phyloP scores from a whole-genome alignment of 2,113 vertebrate genomes.

The Paedocypris sp. region DNA sequence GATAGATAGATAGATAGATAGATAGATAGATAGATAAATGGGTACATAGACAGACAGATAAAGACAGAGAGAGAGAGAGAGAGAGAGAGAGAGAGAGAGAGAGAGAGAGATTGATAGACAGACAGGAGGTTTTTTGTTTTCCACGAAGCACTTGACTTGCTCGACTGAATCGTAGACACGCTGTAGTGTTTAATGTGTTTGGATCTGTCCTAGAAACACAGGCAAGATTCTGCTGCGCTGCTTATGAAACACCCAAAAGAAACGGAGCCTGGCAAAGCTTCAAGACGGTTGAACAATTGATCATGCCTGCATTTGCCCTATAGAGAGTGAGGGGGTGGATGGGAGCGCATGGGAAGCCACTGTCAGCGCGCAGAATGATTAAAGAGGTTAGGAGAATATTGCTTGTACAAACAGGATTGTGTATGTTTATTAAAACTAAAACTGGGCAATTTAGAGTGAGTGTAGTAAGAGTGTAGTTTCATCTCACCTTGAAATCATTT shows the following conservation, averaged over 20 bases:
- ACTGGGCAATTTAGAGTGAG: background rate
- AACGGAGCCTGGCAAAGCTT: slow-evolving; percentile 20
- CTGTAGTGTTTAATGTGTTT: background rate
- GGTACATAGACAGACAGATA: too few relatives aligned
- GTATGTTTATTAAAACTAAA: background rate
- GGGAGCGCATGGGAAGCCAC: background rate
- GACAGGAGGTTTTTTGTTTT: too few relatives aligned
- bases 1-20: too few relatives aligned
- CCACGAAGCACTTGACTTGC: slow-evolving; percentile 24
- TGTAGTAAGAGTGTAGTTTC: too few relatives aligned
- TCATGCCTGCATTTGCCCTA: slow-evolving; percentile 39
- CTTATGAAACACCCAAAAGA: slow-evolving; percentile 2
- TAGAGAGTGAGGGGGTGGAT: slow-evolving; percentile 27
- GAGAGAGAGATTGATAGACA: too few relatives aligned
- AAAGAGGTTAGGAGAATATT: background rate
- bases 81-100: too few relatives aligned
- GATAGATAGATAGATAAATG: too few relatives aligned
- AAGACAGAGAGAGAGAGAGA: too few relatives aligned
- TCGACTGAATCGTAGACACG: slow-evolving; percentile 11
- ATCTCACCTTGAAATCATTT: too few relatives aligned
- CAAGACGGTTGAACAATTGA: slow-evolving; percentile 40
- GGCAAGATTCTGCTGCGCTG: background rate
- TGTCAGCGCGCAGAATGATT: background rate
- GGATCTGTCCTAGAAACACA: slow-evolving; percentile 28
- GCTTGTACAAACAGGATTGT: background rate